These are phyloP conservation scores for Excalfactoria chinensis DNA, from an alignment of 2,113 vertebrate genomes.

Conservation along the genomic window DNA sequence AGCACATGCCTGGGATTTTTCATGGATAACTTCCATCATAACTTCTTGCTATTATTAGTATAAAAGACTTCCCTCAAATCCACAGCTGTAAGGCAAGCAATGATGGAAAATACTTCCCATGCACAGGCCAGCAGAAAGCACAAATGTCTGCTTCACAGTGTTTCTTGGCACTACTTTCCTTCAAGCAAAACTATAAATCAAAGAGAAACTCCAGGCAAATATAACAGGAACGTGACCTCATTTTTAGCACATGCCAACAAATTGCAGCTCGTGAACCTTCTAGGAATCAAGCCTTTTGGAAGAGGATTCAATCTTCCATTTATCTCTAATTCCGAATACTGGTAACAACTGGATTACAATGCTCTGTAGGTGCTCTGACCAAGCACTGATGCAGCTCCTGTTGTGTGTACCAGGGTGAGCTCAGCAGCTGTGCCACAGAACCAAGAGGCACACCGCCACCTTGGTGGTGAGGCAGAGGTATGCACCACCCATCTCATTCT, in stretches of 20 bases:
- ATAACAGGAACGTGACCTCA: neutral
- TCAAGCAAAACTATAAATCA: neutral
- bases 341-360: accelerated
- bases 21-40: conserved; percentile 62
- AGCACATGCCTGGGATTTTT: conserved; percentile 77
- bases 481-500: neutral
- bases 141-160: neutral
- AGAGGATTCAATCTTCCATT: neutral
- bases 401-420: accelerated
- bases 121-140: neutral
- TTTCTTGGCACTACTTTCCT: neutral
- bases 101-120: conserved; percentile 18
- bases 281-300: neutral
- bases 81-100: conserved; percentile 71
- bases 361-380: neutral
- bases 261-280: neutral
- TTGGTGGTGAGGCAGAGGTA: neutral
- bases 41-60: conserved; percentile 80
- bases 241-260: neutral
- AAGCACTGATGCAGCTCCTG: accelerated
- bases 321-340: neutral
- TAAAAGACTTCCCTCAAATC: conserved; percentile 70
- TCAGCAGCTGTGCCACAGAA: neutral
- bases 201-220: neutral
- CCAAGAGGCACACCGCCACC: accelerated